Evolutionary conservation across 2,797 vertebrate species (phyloP).

Genomic region (Tauraco hartlaubi): DNA sequence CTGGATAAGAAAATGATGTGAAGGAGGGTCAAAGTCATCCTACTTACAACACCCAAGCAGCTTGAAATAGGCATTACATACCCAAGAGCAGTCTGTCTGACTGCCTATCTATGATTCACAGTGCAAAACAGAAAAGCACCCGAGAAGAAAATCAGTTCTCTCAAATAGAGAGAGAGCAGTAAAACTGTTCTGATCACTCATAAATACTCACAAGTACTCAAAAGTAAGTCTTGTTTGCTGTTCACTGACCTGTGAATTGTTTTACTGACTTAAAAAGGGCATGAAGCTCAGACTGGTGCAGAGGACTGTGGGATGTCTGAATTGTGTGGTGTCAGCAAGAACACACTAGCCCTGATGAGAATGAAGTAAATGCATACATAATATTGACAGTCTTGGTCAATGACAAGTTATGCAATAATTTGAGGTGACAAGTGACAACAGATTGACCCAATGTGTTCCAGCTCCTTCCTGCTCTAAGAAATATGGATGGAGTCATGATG

Average conservation of each 20-base stretch:
- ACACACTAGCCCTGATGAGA: background rate
- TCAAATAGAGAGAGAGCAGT: background rate
- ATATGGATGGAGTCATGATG: background rate
- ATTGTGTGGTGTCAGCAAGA: background rate
- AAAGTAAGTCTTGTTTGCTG: background rate
- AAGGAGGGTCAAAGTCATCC: background rate
- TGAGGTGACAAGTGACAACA: conserved; percentile 24
- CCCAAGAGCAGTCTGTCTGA: background rate
- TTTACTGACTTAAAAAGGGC: background rate
- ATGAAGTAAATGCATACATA: conserved; percentile 6
- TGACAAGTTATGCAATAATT: conserved; percentile 39
- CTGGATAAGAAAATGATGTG: background rate
- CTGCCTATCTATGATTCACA: background rate
- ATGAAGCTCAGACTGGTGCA: background rate
- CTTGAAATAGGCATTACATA: background rate
- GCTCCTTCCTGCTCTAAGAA: background rate
- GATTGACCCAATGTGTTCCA: background rate
- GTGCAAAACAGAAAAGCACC: background rate
- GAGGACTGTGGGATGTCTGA: background rate
- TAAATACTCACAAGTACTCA: background rate
- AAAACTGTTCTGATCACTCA: background rate
- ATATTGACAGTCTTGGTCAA: background rate
- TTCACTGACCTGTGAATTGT: background rate
- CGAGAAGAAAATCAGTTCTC: background rate
- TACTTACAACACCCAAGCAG: background rate